A percentile compares a stretch with the other conserved stretches of the same genome.
These are phyloP conservation scores for Smutsia gigantea DNA, from an alignment of 2,797 vertebrate genomes.

Conservation along the genomic window DNA sequence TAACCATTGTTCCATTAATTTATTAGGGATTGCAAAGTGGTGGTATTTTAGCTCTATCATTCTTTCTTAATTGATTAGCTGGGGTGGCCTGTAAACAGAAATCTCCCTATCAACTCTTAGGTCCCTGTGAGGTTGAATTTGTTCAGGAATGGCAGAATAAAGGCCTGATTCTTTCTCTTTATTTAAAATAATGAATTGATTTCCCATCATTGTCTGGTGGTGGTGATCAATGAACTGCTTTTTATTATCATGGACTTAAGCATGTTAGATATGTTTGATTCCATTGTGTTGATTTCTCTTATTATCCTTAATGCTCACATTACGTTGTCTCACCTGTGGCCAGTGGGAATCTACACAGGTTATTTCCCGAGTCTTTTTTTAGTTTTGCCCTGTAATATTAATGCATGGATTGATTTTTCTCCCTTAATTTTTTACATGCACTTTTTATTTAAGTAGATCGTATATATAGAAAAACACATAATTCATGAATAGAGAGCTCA, in stretches of 20 bases:
- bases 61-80: background rate
- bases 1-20: background rate
- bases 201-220: background rate
- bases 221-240: background rate
- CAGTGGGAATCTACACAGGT: background rate
- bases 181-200: background rate
- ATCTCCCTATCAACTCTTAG: background rate
- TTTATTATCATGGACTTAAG: background rate
- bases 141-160: background rate
- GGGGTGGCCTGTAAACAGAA: background rate
- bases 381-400: background rate
- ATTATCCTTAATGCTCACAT: background rate
- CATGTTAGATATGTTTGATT: background rate
- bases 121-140: background rate
- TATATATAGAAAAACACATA: background rate
- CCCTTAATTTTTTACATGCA: background rate
- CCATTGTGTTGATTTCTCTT: background rate
- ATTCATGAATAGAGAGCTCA: background rate
- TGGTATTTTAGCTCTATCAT: background rate
- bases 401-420: background rate
- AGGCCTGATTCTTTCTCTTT: background rate
- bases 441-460: background rate
- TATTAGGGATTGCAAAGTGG: background rate
- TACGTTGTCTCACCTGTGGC: background rate
- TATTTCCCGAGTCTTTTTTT: background rate